phyloP scores from a whole-genome alignment of 92 coral and sea anemone species.

The Porites rus region DNA sequence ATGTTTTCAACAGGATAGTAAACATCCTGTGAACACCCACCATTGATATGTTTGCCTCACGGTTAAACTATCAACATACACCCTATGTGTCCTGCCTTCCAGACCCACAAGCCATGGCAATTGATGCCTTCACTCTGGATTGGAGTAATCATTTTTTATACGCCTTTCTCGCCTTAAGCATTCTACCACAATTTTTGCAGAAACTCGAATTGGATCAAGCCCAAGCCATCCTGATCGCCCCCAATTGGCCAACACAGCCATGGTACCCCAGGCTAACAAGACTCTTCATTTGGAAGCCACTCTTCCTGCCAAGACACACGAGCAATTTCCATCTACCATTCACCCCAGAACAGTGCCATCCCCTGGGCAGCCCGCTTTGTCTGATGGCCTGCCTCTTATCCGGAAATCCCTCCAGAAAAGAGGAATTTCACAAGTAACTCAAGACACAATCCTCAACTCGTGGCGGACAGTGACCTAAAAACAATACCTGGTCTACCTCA shows the following conservation, averaged over 20 bases:
- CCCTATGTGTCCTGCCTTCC: conserved; percentile 63
- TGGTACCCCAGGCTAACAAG: conserved; percentile 75
- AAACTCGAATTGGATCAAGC: conserved; percentile 54
- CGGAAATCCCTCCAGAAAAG: conserved; percentile 47
- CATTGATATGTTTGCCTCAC: conserved; percentile 65
- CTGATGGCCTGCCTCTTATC: conserved; percentile 52
- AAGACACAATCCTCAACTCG: conserved; percentile 57
- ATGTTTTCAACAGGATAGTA: conserved; percentile 34
- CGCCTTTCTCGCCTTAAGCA: conserved; percentile 55
- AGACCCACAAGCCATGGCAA: background rate
- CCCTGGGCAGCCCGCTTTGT: conserved; percentile 2
- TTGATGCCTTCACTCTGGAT: conserved; percentile 64
- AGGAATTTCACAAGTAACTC: conserved; percentile 62
- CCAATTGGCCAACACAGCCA: conserved; percentile 67
- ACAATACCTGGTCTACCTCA: conserved; percentile 54
- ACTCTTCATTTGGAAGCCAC: conserved; percentile 42
- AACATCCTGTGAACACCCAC: background rate
- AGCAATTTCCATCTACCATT: conserved; percentile 58
- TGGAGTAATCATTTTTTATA: conserved; percentile 19
- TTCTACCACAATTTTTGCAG: conserved; percentile 45
- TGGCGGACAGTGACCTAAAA: conserved; percentile 61
- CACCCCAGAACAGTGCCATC: conserved; percentile 48
- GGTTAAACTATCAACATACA: conserved; percentile 49
- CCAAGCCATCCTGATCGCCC: conserved; percentile 55
- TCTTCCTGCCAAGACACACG: conserved; percentile 38